Percentiles rank a stretch among this genome's conserved stretches.
Conservation (phyloP, 2,888 invertebrate species). For the Petrolisthes manimaculis region DNA sequence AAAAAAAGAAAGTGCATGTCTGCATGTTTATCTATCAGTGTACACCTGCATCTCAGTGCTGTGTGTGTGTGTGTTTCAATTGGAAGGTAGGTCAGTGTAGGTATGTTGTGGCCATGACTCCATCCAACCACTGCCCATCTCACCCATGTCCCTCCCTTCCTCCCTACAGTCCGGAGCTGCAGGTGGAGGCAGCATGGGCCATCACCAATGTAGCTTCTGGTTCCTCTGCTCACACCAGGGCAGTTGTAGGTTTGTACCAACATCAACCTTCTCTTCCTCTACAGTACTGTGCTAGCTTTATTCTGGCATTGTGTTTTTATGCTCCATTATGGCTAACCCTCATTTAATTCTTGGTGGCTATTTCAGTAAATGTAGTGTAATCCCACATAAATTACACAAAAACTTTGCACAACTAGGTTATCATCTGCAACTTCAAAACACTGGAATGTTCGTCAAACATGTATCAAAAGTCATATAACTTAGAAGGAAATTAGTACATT, state of each 20-base stretch:
- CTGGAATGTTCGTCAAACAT: too few relatives aligned
- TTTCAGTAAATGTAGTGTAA: neutral
- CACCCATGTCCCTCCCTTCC: constrained; percentile 7
- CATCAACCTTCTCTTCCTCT: neutral
- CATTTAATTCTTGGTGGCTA: neutral
- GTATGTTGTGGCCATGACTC: too few relatives aligned
- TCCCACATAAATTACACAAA: neutral
- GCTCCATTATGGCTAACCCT: neutral
- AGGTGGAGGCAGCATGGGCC: constrained; percentile 98
- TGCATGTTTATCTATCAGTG: too few relatives aligned
- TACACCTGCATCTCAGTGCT: too few relatives aligned
- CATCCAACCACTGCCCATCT: neutral
- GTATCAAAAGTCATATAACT: too few relatives aligned
- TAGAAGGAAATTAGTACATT: too few relatives aligned
- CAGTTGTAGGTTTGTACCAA: constrained; percentile 76
- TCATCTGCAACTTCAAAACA: too few relatives aligned
- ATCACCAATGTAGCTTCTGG: constrained; percentile 97
- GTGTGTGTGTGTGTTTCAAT: too few relatives aligned
- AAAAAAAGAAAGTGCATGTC: neutral
- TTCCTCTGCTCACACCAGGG: constrained; percentile 87
- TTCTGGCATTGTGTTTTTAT: neutral
- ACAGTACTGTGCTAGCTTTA: too few relatives aligned
- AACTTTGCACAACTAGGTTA: too few relatives aligned
- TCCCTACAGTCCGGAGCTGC: constrained; percentile 71
- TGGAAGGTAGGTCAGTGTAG: neutral